Conservation (phyloP, 2,113 vertebrate genomes). For the Oophaga pumilio region DNA sequence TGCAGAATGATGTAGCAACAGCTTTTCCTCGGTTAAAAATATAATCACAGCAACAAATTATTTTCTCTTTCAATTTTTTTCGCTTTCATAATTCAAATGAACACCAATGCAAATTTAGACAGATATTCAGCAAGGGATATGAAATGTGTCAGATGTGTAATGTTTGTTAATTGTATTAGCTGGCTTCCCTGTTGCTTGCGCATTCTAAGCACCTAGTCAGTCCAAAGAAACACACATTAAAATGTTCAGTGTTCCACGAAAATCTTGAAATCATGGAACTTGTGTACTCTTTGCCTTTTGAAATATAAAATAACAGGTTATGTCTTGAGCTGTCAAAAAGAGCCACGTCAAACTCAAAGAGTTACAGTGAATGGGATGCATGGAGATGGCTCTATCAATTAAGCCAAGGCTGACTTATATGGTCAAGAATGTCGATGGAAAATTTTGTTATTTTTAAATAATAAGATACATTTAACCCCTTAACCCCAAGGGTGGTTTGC, state of each 20-base stretch:
- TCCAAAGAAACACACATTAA: slow-evolving; percentile 8
- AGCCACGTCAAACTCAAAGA: background rate
- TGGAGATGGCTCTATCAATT: background rate
- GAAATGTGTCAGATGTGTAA: slow-evolving; percentile 22
- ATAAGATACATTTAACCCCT: too few species aligned
- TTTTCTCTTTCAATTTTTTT: background rate
- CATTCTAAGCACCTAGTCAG: slow-evolving; percentile 8
- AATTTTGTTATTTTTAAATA: background rate
- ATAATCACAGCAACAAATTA: background rate
- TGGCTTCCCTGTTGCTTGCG: background rate
- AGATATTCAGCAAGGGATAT: slow-evolving; percentile 23
- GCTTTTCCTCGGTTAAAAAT: slow-evolving; percentile 24
- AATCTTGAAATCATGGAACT: background rate
- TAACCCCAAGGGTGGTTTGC: too few species aligned
- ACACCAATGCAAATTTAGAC: slow-evolving; percentile 3
- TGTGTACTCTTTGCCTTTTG: background rate
- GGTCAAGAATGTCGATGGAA: too few species aligned
- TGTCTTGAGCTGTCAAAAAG: background rate
- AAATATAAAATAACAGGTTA: slow-evolving; percentile 9
- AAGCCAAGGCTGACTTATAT: background rate
- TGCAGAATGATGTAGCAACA: background rate
- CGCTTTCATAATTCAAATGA: slow-evolving; percentile 24
- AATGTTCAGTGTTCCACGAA: slow-evolving; percentile 34
- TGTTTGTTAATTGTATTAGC: slow-evolving; percentile 35
- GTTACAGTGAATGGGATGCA: too few species aligned